A percentile compares a stretch with the other conserved stretches of the same genome.
phyloP scores from a whole-genome alignment of 2,113 vertebrate species.

The Protobothrops mucrosquamatus region DNA sequence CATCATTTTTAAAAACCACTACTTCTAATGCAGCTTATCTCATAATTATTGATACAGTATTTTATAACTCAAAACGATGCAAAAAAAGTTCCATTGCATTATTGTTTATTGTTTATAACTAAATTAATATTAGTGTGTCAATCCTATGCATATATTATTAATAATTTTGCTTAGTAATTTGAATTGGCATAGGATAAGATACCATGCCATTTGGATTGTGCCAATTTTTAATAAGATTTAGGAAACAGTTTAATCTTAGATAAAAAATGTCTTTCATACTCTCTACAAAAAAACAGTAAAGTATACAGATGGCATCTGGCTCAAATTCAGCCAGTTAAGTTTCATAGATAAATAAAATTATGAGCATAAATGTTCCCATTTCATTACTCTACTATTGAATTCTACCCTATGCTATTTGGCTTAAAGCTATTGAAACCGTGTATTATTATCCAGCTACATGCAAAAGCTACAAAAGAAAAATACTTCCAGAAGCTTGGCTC shows the following conservation, averaged over 20 bases:
- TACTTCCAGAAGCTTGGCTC: background rate
- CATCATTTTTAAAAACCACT: background rate
- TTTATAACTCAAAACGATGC: background rate
- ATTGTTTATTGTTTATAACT: no score
- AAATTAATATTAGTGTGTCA: background rate
- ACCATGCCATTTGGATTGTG: background rate
- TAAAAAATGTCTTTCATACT: background rate
- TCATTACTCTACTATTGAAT: background rate
- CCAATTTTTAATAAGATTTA: background rate
- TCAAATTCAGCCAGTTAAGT: background rate
- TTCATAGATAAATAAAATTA: background rate
- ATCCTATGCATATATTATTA: background rate
- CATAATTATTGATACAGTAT: background rate
- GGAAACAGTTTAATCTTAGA: background rate
- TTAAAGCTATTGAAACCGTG: background rate
- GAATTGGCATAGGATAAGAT: background rate
- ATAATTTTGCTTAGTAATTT: background rate
- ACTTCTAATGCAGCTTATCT: background rate
- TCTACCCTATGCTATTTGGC: background rate
- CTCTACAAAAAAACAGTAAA: background rate
- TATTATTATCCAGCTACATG: background rate
- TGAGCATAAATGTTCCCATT: background rate
- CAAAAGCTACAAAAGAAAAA: background rate
- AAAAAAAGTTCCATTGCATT: background rate
- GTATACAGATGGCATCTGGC: background rate